A percentile compares a stretch with the other conserved stretches of the same genome.
Conservation (phyloP, 2,113 vertebrate genomes). For the Ceyx melanurus region DNA sequence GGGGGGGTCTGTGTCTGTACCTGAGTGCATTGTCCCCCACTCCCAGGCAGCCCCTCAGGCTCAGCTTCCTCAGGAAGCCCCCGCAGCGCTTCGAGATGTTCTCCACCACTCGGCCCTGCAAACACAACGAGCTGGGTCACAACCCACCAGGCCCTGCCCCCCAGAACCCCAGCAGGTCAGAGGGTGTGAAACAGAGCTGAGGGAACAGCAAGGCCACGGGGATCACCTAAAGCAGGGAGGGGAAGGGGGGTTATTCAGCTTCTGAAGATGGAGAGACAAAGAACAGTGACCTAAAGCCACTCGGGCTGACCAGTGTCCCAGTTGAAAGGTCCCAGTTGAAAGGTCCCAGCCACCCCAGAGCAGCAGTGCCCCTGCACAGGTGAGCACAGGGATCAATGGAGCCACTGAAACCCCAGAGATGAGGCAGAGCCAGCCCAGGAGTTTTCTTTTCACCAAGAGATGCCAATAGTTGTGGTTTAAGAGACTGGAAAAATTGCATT, state of each 20-base stretch:
- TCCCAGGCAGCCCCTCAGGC: constrained; percentile 90
- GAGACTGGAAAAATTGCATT: neutral
- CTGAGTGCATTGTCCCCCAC: constrained; percentile 96
- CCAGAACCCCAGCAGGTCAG: accelerated
- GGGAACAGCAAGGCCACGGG: accelerated
- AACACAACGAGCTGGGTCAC: neutral
- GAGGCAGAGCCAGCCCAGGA: neutral
- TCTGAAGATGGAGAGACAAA: constrained; percentile 24
- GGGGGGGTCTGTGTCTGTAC: constrained; percentile 61
- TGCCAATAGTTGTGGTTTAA: neutral
- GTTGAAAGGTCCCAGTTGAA: neutral
- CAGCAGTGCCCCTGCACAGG: neutral
- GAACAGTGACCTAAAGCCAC: neutral
- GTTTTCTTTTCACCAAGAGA: neutral
- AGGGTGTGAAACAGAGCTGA: accelerated
- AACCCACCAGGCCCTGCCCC: accelerated
- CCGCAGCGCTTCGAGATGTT: constrained; percentile 99
- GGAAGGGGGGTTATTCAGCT: constrained; percentile 7
- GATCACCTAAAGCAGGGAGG: neutral
- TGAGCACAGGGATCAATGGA: neutral
- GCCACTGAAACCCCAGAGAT: neutral
- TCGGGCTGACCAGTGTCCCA: neutral
- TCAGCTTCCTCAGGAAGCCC: constrained; percentile 93
- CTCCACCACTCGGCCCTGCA: constrained; percentile 94
- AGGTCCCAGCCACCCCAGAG: neutral